Conservation (phyloP, 30 jellyfish, hydroid and myxozoan genomes). For the Aurelia aurita region DNA sequence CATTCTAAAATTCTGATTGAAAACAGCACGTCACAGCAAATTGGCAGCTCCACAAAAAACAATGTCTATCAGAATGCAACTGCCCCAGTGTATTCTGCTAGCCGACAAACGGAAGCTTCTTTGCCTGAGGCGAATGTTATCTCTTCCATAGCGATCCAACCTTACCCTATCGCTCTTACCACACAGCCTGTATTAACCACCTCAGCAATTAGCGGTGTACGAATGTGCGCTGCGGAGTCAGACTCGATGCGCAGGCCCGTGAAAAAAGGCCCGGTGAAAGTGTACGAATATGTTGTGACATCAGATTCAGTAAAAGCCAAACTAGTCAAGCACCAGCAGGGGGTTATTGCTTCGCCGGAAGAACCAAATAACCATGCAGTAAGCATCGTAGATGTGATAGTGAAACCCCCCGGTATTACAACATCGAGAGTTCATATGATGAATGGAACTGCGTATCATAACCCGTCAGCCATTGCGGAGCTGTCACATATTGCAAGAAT, state of each 20-base stretch:
- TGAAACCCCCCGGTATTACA: slow-evolving; percentile 8
- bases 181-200: slow-evolving; percentile 2
- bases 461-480: not conserved
- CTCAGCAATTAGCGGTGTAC: slow-evolving; percentile 10
- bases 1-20: slow-evolving; percentile 15
- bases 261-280: slow-evolving; percentile 35
- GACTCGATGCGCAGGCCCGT: slow-evolving; percentile 15
- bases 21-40: not conserved
- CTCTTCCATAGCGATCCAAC: not conserved
- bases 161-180: not conserved
- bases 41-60: too few species aligned
- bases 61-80: too few species aligned
- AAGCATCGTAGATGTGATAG: not conserved
- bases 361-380: not conserved
- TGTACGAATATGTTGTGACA: slow-evolving; percentile 47
- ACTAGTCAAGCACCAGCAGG: slow-evolving; percentile 62
- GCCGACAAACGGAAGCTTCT: not conserved
- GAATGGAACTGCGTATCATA: not conserved
- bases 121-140: not conserved
- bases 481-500: not conserved
- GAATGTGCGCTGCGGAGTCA: slow-evolving; percentile 46
- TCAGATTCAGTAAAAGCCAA: slow-evolving; percentile 52
- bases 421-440: not conserved
- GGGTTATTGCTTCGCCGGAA: slow-evolving; percentile 31
- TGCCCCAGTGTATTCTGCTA: not conserved